A percentile compares a stretch with the other conserved stretches of the same genome.
phyloP scores from a whole-genome alignment of 1,140 invertebrate genomes.

The Teleopsis dalmanni region DNA sequence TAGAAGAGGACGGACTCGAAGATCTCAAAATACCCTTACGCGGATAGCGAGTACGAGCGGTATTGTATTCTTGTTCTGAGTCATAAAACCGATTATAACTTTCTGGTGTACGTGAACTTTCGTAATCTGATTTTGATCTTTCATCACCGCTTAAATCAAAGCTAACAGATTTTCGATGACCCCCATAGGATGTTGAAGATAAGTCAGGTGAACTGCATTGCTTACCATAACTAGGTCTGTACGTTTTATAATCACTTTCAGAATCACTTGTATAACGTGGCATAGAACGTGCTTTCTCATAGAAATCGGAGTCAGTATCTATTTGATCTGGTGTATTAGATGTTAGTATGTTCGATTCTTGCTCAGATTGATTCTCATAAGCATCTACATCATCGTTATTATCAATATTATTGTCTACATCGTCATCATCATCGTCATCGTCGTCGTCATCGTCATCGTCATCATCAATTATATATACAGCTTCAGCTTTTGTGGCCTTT shows the following conservation, averaged over 20 bases:
- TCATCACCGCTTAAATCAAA: constrained; percentile 43
- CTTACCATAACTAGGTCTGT: constrained; percentile 5
- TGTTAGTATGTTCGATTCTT: no score
- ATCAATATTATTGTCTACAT: constrained; percentile 1
- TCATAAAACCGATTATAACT: constrained; percentile 27
- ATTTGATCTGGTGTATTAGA: constrained; percentile 18
- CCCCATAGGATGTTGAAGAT: constrained; percentile 11
- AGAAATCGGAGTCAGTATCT: constrained; percentile 35
- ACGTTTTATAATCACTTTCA: constrained; percentile 30
- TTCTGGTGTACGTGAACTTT: constrained; percentile 36
- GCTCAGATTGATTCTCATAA: constrained; percentile 14
- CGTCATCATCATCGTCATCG: constrained; percentile 19
- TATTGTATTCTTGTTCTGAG: constrained; percentile 34
- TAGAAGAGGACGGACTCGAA: constrained; percentile 32
- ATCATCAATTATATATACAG: constrained; percentile 38
- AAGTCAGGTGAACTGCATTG: constrained; percentile 31
- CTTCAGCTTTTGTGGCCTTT: constrained; percentile 17
- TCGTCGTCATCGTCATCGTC: constrained; percentile 24
- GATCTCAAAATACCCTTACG: constrained; percentile 38
- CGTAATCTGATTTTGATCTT: constrained; percentile 35
- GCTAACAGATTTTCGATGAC: constrained; percentile 41
- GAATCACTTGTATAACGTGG: constrained; percentile 38
- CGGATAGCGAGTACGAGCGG: constrained; percentile 21
- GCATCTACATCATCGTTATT: constrained; percentile 22
- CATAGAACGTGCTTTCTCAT: constrained; percentile 18